phyloP scores from a whole-genome alignment of 2,888 invertebrate genomes.

The Alsophila aescularia region DNA sequence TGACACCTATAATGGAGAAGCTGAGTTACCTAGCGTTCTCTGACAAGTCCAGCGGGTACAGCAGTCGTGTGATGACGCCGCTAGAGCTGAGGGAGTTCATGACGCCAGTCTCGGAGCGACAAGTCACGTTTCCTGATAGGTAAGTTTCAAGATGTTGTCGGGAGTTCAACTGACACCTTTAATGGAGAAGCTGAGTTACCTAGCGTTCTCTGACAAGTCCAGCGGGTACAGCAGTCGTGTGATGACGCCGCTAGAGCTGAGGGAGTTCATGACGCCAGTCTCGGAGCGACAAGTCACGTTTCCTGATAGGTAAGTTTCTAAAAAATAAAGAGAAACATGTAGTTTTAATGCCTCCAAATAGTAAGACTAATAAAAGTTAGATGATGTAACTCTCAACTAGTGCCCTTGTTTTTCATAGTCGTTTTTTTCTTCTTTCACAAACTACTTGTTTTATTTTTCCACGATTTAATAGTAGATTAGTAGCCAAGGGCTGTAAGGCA shows the following conservation, averaged over 20 bases:
- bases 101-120: constrained; percentile 72
- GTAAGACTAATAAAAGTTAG: no score
- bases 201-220: constrained; percentile 88
- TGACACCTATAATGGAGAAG: constrained; percentile 88
- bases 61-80: constrained; percentile 88
- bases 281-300: constrained; percentile 70
- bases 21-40: constrained; percentile 89
- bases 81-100: constrained; percentile 72
- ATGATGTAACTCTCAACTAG: no score
- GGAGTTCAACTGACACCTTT: constrained; percentile 87
- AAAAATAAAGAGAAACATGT: no score
- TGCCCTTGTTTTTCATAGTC: no score
- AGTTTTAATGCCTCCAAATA: no score
- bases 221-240: constrained; percentile 88
- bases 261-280: constrained; percentile 75
- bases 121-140: constrained; percentile 69
- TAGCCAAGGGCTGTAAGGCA: no score
- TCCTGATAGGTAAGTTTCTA: constrained; percentile 64
- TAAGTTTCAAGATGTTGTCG: constrained; percentile 76
- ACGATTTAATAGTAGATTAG: no score
- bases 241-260: constrained; percentile 84
- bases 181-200: constrained; percentile 89
- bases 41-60: constrained; percentile 88
- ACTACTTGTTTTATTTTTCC: no score
- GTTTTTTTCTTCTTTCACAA: no score